These are phyloP conservation scores for Catostylus mosaicus DNA, from an alignment of 30 jellyfish, hydroid and myxozoan genomes.

Conservation along the genomic window DNA sequence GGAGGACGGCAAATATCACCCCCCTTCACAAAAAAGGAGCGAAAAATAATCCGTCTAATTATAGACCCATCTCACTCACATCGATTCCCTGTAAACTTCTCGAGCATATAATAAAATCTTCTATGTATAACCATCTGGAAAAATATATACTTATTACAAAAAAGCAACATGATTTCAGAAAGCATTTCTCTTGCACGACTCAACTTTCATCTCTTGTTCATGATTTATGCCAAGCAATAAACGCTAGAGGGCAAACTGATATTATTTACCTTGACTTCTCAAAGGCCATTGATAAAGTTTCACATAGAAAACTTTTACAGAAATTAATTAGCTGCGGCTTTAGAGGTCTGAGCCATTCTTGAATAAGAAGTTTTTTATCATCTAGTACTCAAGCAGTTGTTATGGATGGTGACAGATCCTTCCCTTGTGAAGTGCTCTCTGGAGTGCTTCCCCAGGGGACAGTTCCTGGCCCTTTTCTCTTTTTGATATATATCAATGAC, in stretches of 20 bases:
- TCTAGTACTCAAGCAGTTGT: constrained; percentile 24
- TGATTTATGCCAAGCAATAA: neutral
- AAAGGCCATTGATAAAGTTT: neutral
- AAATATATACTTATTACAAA: too few relatives aligned
- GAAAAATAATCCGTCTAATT: constrained; percentile 8
- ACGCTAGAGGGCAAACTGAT: constrained; percentile 7
- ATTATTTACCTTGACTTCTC: constrained; percentile 3
- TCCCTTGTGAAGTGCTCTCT: constrained; percentile 31
- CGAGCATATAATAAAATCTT: too few relatives aligned
- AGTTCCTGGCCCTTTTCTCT: constrained; percentile 35
- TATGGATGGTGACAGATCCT: constrained; percentile 22
- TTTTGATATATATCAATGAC: constrained; percentile 39
- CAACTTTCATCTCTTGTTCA: neutral
- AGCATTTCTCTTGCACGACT: constrained; percentile 11
- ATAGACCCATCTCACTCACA: constrained; percentile 34
- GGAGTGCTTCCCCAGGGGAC: constrained; percentile 67
- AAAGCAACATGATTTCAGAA: too few relatives aligned
- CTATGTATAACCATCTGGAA: too few relatives aligned
- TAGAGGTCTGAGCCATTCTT: neutral
- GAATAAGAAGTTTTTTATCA: constrained; percentile 17
- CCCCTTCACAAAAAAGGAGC: constrained; percentile 26
- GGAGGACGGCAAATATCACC: constrained; percentile 30
- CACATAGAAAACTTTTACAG: too few relatives aligned
- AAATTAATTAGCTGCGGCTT: too few relatives aligned
- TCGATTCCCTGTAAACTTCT: constrained; percentile 6